Percentiles rank a stretch among this genome's conserved stretches.
These are phyloP conservation scores for Acanthurus tractus DNA, from an alignment of 2,797 vertebrate genomes.

Conservation along the genomic window DNA sequence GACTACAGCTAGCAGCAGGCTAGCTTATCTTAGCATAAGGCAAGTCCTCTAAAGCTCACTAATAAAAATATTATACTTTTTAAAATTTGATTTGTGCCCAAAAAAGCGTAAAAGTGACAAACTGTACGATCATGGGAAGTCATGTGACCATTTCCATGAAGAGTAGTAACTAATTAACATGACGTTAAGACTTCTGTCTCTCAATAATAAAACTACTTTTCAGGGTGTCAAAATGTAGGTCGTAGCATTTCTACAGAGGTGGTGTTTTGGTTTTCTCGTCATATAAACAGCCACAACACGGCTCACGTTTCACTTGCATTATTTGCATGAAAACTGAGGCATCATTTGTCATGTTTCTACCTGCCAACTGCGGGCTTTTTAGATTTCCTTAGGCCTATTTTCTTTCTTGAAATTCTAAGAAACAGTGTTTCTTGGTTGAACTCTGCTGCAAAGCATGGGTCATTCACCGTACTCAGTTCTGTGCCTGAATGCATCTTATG, in stretches of 20 bases:
- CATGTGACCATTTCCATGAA: neutral
- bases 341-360: neutral
- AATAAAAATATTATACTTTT: neutral
- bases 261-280: too few relatives aligned
- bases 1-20: slow-evolving; percentile 18
- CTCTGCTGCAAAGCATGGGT: neutral
- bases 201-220: neutral
- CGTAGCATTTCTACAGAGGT: too few relatives aligned
- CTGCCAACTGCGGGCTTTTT: too few relatives aligned
- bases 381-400: neutral
- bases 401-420: neutral
- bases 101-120: neutral
- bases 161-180: neutral
- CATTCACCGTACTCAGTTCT: neutral
- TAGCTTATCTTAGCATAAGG: slow-evolving; percentile 1
- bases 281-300: neutral
- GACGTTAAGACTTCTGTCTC: neutral
- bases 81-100: neutral
- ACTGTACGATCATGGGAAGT: neutral
- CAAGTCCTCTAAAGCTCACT: neutral
- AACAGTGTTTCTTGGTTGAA: neutral
- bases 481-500: neutral
- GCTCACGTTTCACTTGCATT: neutral
- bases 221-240: neutral
- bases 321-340: neutral